Evolutionary conservation across 1,140 invertebrate species (phyloP), one percentile per base, ranked within the genome.

Genomic region (Lepidotrigona ventralis): DNA sequence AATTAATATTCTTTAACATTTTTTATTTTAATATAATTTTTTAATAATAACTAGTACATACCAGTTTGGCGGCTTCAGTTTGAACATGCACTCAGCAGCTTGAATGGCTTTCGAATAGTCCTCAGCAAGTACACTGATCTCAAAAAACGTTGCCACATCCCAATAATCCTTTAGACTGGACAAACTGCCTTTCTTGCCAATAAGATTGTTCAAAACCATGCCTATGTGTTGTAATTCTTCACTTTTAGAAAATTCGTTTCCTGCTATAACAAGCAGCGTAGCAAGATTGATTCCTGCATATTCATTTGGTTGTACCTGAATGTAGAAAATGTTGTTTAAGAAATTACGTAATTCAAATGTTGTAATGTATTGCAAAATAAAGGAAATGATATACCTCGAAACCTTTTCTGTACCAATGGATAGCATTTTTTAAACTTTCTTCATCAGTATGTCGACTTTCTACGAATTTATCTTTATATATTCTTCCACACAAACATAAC

Each of bases 91-190:
- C 93, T 99, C 98, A 4, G 99, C 98, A 26, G 99, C 99, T 95
- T 99, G 98, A 89, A 99, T 97, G 12, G 99, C 99, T 94, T 99
- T 99, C 8, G 96, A 95, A 94, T 99, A 99, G 93, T 99, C 98
- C 94, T 99, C 98, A 23, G 99, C 99, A 23, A 99, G 94, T 1
- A 99, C 99, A 78, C 98, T 98, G 79, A 99, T 99, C 94, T 99
- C 99, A 94, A 99, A 99, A 94, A 99, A 99, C 2, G 99, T 99
- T 0, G 99, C 99, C 14, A 99, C 98, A 94, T 99, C 99, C 99
- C 99, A 99, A 92, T 99, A 99, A 91, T 99, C 99, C 89, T 97
- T 97, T 5, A 99, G 94, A 29, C 97, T 98, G 0, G 96, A 96
- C 26, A 99, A 93, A 92, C 98, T 99, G 33, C 99, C 99, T 94